These are phyloP conservation scores for Aphrophora alni DNA, from an alignment of 2,888 invertebrate species.

Conservation along the genomic window DNA sequence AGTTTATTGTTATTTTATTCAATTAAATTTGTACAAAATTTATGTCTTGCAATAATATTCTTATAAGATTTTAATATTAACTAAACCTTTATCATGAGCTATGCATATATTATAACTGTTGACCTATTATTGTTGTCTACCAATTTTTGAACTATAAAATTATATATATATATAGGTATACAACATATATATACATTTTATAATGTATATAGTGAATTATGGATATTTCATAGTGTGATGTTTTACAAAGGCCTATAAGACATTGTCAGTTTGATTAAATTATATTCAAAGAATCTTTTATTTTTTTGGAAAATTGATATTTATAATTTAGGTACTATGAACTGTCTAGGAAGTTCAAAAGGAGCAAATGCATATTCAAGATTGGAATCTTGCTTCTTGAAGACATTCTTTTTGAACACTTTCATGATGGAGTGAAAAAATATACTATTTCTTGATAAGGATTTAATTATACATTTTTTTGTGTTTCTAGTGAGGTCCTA, in stretches of 20 bases:
- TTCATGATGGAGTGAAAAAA: no score
- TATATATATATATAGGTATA: neutral
- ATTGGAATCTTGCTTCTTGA: no score
- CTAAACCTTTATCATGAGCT: neutral
- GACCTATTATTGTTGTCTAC: slow-evolving; percentile 6
- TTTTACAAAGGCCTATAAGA: slow-evolving; percentile 2
- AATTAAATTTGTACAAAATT: neutral
- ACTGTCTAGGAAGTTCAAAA: no score
- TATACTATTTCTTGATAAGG: no score
- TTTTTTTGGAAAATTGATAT: no score
- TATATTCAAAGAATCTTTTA: neutral
- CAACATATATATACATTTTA: neutral
- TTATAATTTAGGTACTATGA: no score
- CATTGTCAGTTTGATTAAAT: neutral
- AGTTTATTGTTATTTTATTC: neutral
- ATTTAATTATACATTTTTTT: no score
- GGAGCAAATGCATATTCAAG: no score
- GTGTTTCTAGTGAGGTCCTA: no score
- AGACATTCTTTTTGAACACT: no score
- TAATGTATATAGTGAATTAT: neutral
- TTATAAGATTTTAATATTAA: neutral
- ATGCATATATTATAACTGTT: neutral
- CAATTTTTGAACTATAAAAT: neutral
- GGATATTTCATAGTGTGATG: neutral
- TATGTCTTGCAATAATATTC: neutral